phyloP scores from a whole-genome alignment of 2,113 vertebrate genomes.

The Oryzias celebensis region DNA sequence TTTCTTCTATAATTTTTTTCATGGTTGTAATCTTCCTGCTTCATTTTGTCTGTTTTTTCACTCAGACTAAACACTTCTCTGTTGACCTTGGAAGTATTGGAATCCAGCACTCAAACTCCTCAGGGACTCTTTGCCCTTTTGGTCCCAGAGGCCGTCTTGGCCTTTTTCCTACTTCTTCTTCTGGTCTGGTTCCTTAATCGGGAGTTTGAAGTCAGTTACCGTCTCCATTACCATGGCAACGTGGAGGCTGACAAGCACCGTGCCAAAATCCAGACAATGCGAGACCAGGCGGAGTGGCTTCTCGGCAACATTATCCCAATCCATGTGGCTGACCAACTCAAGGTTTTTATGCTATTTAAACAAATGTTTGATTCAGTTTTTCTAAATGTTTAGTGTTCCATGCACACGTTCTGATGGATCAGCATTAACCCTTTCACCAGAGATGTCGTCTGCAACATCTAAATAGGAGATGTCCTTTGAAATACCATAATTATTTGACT shows the following conservation, averaged over 20 bases:
- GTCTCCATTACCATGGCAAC: conserved; percentile 96
- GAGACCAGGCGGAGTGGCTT: conserved; percentile 96
- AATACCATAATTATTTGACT: too few relatives aligned
- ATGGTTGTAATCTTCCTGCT: not conserved
- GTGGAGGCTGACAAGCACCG: conserved; percentile 96
- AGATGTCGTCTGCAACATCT: too few relatives aligned
- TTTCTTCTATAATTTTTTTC: not conserved
- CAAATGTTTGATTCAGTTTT: not conserved
- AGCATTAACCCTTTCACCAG: too few relatives aligned
- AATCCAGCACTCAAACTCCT: conserved; percentile 4
- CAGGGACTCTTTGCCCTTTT: conserved; percentile 70
- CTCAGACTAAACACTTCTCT: conserved; percentile 60
- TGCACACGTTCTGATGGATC: not conserved
- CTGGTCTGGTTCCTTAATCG: conserved; percentile 98
- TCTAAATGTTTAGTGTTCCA: not conserved
- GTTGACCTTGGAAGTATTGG: conserved; percentile 7
- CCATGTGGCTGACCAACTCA: conserved; percentile 95
- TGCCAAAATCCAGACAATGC: conserved; percentile 94
- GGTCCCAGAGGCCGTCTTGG: conserved; percentile 84
- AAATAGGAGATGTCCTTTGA: too few relatives aligned
- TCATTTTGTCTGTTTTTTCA: not conserved
- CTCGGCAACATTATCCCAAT: conserved; percentile 97
- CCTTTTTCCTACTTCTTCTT: conserved; percentile 90
- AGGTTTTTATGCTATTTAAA: conserved; percentile 59
- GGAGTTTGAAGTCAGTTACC: conserved; percentile 97